Percentiles rank a stretch among this genome's conserved stretches.
Evolutionary conservation across 1,140 invertebrate species (phyloP).

Genomic region (Drosophila bipectinata): DNA sequence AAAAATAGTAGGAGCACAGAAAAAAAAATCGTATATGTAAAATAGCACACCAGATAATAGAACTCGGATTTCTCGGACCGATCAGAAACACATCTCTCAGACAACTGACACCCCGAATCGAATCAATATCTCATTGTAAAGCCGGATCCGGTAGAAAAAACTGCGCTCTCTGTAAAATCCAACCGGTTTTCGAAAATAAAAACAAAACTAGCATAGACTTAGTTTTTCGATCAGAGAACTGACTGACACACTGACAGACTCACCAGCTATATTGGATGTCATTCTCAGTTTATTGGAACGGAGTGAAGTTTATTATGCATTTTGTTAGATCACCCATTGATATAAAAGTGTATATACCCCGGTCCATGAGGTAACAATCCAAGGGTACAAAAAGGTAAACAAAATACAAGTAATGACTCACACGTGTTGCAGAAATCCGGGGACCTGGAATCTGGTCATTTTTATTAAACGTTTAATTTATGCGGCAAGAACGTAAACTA

Average conservation of each 20-base stretch:
- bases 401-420: background rate
- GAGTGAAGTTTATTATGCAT: background rate
- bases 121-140: background rate
- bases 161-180: background rate
- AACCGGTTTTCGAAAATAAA: constrained; percentile 3
- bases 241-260: no score
- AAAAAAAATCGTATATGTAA: background rate
- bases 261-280: background rate
- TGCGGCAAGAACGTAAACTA: background rate
- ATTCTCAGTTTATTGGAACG: background rate
- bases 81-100: constrained; percentile 23
- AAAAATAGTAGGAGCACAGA: no score
- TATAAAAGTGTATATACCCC: background rate
- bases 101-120: constrained; percentile 18
- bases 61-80: constrained; percentile 8
- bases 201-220: background rate
- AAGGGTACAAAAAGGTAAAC: constrained; percentile 2
- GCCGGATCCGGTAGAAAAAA: constrained; percentile 1
- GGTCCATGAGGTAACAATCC: background rate
- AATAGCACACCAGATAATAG: constrained; percentile 7
- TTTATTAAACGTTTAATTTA: background rate
- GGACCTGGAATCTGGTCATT: background rate
- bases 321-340: background rate
- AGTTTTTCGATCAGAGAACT: background rate
- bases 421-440: background rate